Evolutionary conservation across 2,797 vertebrate species (phyloP).

Genomic region (Ataeniobius toweri): DNA sequence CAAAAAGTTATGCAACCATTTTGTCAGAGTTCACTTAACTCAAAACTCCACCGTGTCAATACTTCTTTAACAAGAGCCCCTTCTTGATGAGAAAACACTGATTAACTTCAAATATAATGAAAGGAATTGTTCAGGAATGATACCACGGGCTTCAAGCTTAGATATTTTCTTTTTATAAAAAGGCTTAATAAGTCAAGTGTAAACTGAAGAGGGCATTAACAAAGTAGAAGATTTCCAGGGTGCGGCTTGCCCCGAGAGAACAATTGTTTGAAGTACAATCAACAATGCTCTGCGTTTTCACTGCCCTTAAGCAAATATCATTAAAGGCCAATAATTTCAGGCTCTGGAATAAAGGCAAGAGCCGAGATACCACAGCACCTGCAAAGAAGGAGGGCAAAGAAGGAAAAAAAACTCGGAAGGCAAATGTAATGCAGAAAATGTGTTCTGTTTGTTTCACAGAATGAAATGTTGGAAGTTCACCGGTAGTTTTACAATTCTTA

Average conservation of each 20-base stretch:
- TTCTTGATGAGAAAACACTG: neutral
- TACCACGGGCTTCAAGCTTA: slow-evolving; percentile 15
- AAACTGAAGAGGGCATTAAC: slow-evolving; percentile 38
- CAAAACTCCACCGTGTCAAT: neutral
- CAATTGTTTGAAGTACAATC: slow-evolving; percentile 56
- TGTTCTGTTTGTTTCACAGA: neutral
- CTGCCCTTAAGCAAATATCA: slow-evolving; percentile 54
- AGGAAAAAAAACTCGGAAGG: neutral
- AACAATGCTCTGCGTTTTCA: slow-evolving; percentile 35
- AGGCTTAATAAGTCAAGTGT: slow-evolving; percentile 41
- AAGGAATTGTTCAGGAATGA: slow-evolving; percentile 8
- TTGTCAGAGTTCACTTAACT: neutral
- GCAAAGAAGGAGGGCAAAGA: neutral
- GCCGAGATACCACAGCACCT: neutral
- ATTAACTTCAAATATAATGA: neutral
- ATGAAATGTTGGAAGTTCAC: neutral
- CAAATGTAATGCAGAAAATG: neutral
- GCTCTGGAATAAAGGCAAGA: slow-evolving; percentile 27
- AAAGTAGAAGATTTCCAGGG: slow-evolving; percentile 56
- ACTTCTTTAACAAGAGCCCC: neutral
- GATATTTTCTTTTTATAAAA: slow-evolving; percentile 37
- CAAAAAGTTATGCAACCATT: neutral
- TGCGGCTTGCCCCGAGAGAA: slow-evolving; percentile 43
- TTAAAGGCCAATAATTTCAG: slow-evolving; percentile 43
- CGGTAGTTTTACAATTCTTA: neutral